phyloP scores from a whole-genome alignment of 2,888 invertebrate species.

The Balanococcus diminutus region DNA sequence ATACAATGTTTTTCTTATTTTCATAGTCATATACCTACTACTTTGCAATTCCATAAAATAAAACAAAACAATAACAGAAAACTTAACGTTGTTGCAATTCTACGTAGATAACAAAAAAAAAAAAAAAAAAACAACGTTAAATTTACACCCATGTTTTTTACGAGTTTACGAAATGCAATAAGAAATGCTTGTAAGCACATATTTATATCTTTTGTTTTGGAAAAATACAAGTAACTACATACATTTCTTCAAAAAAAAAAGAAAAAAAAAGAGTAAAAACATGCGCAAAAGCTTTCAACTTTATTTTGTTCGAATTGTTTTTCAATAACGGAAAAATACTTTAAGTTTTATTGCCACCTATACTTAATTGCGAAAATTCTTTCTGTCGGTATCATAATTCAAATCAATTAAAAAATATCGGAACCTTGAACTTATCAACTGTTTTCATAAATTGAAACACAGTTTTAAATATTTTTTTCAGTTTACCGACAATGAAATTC shows the following conservation, averaged over 20 bases:
- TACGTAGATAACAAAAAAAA: neutral
- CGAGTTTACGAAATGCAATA: neutral
- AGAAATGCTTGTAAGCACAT: neutral
- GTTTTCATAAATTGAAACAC: neutral
- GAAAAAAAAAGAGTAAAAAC: neutral
- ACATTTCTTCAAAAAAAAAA: neutral
- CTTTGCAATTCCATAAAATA: neutral
- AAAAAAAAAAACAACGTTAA: neutral
- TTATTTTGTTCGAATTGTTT: neutral
- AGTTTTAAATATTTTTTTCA: neutral
- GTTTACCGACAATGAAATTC: neutral
- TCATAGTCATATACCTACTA: neutral
- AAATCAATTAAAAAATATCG: slow-evolving; percentile 20
- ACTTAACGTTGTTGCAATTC: neutral
- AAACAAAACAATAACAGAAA: neutral
- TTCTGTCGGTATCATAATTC: slow-evolving; percentile 28
- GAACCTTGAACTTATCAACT: neutral
- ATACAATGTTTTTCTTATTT: neutral
- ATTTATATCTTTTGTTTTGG: slow-evolving; percentile 1
- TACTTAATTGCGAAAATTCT: slow-evolving; percentile 25
- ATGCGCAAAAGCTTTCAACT: slow-evolving; percentile 9
- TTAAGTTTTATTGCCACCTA: slow-evolving; percentile 2
- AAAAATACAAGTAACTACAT: neutral
- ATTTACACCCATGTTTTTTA: slow-evolving; percentile 4
- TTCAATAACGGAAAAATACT: slow-evolving; percentile 1